These are phyloP conservation scores for Remorina albescens DNA, from an alignment of 2,797 vertebrate species.

Conservation along the genomic window DNA sequence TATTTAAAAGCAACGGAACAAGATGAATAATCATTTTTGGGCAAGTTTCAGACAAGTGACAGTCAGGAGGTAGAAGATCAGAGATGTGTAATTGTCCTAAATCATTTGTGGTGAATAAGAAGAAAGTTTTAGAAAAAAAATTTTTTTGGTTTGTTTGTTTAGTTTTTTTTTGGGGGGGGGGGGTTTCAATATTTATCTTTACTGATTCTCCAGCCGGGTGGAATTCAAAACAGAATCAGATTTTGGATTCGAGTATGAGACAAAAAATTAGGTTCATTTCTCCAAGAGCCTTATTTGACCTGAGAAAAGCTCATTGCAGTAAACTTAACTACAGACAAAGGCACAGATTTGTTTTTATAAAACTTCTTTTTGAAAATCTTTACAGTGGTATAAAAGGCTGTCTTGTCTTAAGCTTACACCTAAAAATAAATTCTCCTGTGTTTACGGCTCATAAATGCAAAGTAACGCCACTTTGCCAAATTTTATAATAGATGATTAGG, in stretches of 20 bases:
- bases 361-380: background rate
- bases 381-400: too few species aligned
- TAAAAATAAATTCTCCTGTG: too few species aligned
- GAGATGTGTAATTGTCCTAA: background rate
- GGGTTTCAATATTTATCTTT: too few species aligned
- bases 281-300: background rate
- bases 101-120: conserved; percentile 12
- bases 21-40: background rate
- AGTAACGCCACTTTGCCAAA: too few species aligned
- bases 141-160: too few species aligned
- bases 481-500: too few species aligned
- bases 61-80: background rate
- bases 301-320: background rate
- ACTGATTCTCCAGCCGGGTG: conserved; percentile 13
- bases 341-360: background rate
- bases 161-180: too few species aligned
- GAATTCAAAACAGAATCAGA: background rate
- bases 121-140: background rate
- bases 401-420: too few species aligned
- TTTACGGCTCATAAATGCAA: too few species aligned
- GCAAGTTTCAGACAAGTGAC: background rate
- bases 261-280: too few species aligned
- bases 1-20: background rate
- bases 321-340: background rate
- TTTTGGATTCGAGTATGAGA: background rate